Base-by-base conservation (phyloP, 2,888 invertebrate species). In the Meteorus colon region DNA sequence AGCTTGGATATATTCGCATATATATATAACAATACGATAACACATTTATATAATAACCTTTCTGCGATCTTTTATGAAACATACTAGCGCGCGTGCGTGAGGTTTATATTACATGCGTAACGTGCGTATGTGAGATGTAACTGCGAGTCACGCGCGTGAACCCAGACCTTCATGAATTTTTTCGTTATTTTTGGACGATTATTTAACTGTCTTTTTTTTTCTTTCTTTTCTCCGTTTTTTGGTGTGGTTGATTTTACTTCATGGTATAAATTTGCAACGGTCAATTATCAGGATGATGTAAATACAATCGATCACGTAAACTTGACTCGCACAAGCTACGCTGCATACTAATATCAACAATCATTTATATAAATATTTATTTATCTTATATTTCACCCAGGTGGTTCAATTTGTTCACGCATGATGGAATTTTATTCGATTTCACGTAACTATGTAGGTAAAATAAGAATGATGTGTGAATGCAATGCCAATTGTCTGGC, bases 241-340 rank as follows among this genome's bases (percentile, higher is more conserved):
- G n/a, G n/a, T 16, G n/a, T 4, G 4, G n/a, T 48, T 48, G n/a
- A 48, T 48, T 48, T n/a, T 48, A 48, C 48, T 48, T 48, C n/a
- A 48, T 48, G 48, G 48, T 48, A 4, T 48, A 48, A 48, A 48
- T 48, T 48, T n/a, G 48, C 48, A 48, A 48, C 48, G 48, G 48
- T 48, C 48, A 48, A 48, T 48, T 48, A 48, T 48, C 48, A n/a
- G 5, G n/a, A 48, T 48, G 48, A 48, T 48, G 48, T 48, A 48
- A 48, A 48, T n/a, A 63, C 63, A 59, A 74, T 74, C 45, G 74
- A 74, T 74, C 74, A 74, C 74, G 74, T 74, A 74, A 59, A 60
- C 59, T 31, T 8, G 55, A 27, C 48, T 48, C n/a, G 48, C 14
- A 48, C 48, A n/a, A 16, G 48, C 48, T 74, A 59, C 65, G 41